Conservation (phyloP, 1,140 invertebrate species). For the Zaprionus lachaisei region DNA sequence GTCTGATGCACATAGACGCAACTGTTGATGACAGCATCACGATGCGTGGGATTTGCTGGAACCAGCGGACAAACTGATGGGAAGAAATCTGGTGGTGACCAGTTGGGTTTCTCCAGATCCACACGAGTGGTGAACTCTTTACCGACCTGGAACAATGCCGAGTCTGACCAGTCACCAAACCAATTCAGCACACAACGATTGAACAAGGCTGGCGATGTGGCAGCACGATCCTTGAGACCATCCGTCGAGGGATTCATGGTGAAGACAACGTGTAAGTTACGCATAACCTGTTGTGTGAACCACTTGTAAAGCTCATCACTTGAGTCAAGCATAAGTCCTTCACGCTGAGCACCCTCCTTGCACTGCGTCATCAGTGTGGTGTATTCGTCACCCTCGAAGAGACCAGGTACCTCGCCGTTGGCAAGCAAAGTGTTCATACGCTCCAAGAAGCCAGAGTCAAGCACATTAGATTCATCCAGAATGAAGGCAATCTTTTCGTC, state of each 20-base stretch:
- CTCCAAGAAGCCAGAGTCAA: conserved; percentile 99
- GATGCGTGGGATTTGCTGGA: conserved; percentile 90
- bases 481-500: conserved; percentile 99
- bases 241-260: conserved; percentile 99
- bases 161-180: conserved; percentile 99
- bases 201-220: conserved; percentile 99
- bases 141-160: conserved; percentile 95
- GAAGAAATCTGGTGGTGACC: conserved; percentile 94
- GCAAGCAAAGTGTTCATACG: conserved; percentile 99
- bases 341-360: conserved; percentile 98
- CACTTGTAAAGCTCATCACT: conserved; percentile 99
- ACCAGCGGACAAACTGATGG: conserved; percentile 93
- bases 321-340: conserved; percentile 99
- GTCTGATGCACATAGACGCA: conserved; percentile 99
- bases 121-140: conserved; percentile 94
- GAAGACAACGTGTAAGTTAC: conserved; percentile 99
- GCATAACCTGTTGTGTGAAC: conserved; percentile 99
- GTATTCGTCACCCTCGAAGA: conserved; percentile 98
- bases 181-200: conserved; percentile 99
- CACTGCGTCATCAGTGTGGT: conserved; percentile 99
- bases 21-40: conserved; percentile 98
- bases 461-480: conserved; percentile 99
- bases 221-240: conserved; percentile 98
- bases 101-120: conserved; percentile 92
- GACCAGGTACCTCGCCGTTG: conserved; percentile 97